Conservation (phyloP, 2,113 vertebrate genomes). For the Anguilla rostrata region DNA sequence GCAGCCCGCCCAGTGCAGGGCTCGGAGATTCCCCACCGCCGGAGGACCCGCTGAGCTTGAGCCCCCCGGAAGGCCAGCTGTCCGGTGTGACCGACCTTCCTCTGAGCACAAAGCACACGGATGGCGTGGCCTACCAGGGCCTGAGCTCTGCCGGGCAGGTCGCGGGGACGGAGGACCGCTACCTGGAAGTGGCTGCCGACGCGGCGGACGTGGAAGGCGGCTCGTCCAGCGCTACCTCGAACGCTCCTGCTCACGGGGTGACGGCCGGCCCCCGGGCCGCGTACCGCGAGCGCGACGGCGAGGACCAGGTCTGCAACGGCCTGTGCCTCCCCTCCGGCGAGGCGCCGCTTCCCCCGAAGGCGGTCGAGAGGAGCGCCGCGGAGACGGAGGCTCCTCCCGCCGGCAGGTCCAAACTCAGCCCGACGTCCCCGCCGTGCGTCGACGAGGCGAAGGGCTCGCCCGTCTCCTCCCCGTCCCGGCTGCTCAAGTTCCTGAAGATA, state of each 20-base stretch:
- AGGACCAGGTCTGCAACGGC: conserved; percentile 36
- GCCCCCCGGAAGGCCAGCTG: conserved; percentile 9
- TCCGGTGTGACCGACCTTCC: conserved; percentile 7
- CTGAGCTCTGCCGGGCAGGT: background rate
- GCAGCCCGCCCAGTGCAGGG: conserved; percentile 43
- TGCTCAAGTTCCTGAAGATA: conserved; percentile 86
- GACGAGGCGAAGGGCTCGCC: conserved; percentile 57
- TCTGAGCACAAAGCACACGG: conserved; percentile 22
- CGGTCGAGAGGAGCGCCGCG: conserved; percentile 35
- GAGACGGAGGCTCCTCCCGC: conserved; percentile 39
- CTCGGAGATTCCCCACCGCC: background rate
- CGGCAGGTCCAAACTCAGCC: conserved; percentile 62
- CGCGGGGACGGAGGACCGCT: conserved; percentile 21
- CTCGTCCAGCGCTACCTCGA: conserved; percentile 48
- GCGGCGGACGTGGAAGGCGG: conserved; percentile 15
- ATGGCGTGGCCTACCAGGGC: background rate
- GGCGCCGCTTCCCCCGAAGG: conserved; percentile 32
- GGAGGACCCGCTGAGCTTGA: conserved; percentile 13
- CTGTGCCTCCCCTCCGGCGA: conserved; percentile 34
- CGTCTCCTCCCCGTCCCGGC: conserved; percentile 75
- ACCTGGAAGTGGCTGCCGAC: conserved; percentile 29
- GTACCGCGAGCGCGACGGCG: conserved; percentile 23
- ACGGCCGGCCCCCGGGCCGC: conserved; percentile 5
- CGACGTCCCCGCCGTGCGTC: conserved; percentile 53
- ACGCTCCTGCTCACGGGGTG: conserved; percentile 24